These are phyloP conservation scores for Petroica traversi DNA, from an alignment of 2,113 vertebrate genomes.

Conservation along the genomic window DNA sequence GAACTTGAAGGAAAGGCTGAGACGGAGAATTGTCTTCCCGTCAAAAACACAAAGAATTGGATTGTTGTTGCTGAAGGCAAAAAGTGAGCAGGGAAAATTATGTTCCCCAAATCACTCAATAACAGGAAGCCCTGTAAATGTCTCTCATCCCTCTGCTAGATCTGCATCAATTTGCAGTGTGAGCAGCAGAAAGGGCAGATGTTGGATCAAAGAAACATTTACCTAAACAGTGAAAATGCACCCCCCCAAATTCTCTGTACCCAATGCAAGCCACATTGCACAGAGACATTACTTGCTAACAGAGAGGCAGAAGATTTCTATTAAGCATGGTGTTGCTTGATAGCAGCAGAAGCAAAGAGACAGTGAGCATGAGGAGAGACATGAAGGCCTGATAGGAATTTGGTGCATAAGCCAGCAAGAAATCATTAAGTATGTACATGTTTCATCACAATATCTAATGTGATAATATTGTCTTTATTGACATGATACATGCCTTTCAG, in stretches of 20 bases:
- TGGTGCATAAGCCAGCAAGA: background rate
- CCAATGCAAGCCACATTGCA: background rate
- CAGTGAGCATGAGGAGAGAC: background rate
- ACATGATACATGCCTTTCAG: background rate
- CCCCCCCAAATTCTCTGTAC: background rate
- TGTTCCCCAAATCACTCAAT: constrained; percentile 21
- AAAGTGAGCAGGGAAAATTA: constrained; percentile 29
- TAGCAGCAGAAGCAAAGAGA: background rate
- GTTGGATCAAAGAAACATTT: constrained; percentile 34
- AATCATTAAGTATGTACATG: background rate
- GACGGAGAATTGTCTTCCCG: constrained; percentile 28
- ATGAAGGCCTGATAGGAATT: background rate
- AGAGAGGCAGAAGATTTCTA: constrained; percentile 35
- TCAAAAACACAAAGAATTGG: constrained; percentile 19
- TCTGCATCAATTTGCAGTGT: background rate
- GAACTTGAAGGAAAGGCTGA: background rate
- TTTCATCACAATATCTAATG: background rate
- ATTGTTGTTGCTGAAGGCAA: constrained; percentile 38
- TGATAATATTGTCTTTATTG: background rate
- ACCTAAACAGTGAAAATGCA: constrained; percentile 11
- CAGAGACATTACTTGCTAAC: background rate
- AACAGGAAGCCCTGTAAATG: constrained; percentile 38
- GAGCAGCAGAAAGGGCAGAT: constrained; percentile 35
- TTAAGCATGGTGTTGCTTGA: constrained; percentile 19
- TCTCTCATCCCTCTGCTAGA: background rate